These are phyloP conservation scores for Siniperca chuatsi DNA, from an alignment of 2,113 vertebrate species.

Conservation along the genomic window DNA sequence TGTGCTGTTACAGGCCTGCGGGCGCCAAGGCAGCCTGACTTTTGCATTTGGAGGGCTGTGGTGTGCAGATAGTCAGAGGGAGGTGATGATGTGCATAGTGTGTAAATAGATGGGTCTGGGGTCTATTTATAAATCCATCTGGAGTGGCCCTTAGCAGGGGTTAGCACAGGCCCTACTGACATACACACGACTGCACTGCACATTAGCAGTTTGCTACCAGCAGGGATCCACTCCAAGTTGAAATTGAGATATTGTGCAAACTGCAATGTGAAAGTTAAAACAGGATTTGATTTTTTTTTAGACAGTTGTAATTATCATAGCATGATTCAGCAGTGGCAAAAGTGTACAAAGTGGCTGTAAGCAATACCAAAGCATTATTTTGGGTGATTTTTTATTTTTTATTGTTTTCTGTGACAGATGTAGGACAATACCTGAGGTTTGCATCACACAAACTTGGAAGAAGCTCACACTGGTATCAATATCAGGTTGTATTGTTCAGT, in stretches of 20 bases:
- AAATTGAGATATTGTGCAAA: constrained; percentile 35
- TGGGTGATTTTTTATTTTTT: too few species aligned
- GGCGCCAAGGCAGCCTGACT: constrained; percentile 58
- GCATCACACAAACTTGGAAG: constrained; percentile 19
- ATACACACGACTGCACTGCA: constrained; percentile 38
- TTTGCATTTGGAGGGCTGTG: constrained; percentile 54
- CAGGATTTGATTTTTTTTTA: not conserved
- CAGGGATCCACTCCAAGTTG: constrained; percentile 67
- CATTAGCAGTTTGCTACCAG: constrained; percentile 73
- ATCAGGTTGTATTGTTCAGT: constrained; percentile 71
- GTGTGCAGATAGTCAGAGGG: constrained; percentile 63
- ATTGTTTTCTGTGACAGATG: constrained; percentile 61
- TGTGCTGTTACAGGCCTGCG: constrained; percentile 44
- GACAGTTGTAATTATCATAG: not conserved
- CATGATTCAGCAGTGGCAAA: not conserved
- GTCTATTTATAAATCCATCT: constrained; percentile 84
- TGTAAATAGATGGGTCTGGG: constrained; percentile 81
- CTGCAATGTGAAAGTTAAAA: constrained; percentile 21
- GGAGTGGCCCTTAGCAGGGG: constrained; percentile 77
- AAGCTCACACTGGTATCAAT: constrained; percentile 32
- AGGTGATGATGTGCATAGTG: constrained; percentile 80
- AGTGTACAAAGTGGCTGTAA: not conserved
- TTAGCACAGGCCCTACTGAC: constrained; percentile 69
- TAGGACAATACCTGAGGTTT: constrained; percentile 26
- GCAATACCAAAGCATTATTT: not conserved